Conservation (phyloP, 2,113 vertebrate genomes). For the Chaenogobius annularis region DNA sequence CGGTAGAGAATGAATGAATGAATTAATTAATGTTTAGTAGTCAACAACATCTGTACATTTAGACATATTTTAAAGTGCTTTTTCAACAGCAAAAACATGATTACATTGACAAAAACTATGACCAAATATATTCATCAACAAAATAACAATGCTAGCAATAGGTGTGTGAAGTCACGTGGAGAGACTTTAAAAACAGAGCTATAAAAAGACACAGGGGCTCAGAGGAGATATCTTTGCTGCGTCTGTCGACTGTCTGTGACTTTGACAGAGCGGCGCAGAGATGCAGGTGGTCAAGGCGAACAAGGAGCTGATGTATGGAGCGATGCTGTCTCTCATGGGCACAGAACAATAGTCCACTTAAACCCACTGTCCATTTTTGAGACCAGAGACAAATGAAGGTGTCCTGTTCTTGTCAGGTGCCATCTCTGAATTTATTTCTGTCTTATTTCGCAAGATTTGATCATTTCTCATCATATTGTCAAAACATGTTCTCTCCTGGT, state of each 20-base stretch:
- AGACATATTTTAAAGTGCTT: no score
- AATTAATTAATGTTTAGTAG: no score
- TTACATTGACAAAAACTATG: background rate
- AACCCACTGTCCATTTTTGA: conserved; percentile 5
- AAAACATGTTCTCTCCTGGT: no score
- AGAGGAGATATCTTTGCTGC: conserved; percentile 22
- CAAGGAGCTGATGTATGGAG: conserved; percentile 46
- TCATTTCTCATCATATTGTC: background rate
- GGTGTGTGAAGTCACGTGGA: conserved; percentile 6
- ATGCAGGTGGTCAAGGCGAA: conserved; percentile 55
- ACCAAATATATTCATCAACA: background rate
- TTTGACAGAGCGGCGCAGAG: conserved; percentile 53
- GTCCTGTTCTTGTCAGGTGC: background rate
- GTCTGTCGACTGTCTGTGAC: conserved; percentile 38
- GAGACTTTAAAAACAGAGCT: conserved; percentile 36
- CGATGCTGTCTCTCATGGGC: conserved; percentile 24
- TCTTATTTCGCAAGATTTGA: background rate
- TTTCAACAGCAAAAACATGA: background rate
- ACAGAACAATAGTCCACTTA: conserved; percentile 2
- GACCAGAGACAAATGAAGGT: background rate
- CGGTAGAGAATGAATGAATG: no score
- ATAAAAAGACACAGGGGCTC: conserved; percentile 26
- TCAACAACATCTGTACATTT: no score
- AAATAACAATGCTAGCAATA: background rate
- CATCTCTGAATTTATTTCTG: background rate